Evolutionary conservation across 2,113 vertebrate genomes (phyloP).

Genomic region (Laterallus jamaicensis): DNA sequence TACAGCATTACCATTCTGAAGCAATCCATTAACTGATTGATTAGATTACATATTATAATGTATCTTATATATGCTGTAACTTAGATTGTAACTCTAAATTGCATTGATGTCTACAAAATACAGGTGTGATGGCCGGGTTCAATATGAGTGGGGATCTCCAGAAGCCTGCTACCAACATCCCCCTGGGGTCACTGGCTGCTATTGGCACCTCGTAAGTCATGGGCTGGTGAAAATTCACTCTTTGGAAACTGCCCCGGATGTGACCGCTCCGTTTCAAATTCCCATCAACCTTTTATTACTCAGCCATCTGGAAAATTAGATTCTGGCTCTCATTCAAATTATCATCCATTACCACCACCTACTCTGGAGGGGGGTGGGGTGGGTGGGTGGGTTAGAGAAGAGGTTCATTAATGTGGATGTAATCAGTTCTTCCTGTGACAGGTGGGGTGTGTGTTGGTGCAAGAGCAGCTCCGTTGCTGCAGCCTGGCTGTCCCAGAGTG

Average conservation of each 20-base stretch:
- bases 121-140: conserved; percentile 98
- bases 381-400: background rate
- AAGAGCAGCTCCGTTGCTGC: background rate
- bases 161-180: conserved; percentile 88
- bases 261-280: conserved; percentile 55
- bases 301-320: conserved; percentile 69
- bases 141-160: conserved; percentile 98
- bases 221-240: background rate
- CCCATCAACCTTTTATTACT: conserved; percentile 54
- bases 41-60: background rate
- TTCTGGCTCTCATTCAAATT: conserved; percentile 53
- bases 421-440: background rate
- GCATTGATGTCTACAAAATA: conserved; percentile 18
- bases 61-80: background rate
- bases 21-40: background rate
- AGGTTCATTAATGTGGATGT: background rate
- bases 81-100: background rate
- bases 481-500: background rate
- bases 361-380: background rate
- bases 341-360: background rate
- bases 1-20: background rate
- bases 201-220: conserved; percentile 91
- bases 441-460: background rate
- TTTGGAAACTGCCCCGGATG: conserved; percentile 30
- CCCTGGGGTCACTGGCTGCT: conserved; percentile 93